phyloP scores from a whole-genome alignment of 2,113 vertebrate genomes.

The Nestor notabilis region DNA sequence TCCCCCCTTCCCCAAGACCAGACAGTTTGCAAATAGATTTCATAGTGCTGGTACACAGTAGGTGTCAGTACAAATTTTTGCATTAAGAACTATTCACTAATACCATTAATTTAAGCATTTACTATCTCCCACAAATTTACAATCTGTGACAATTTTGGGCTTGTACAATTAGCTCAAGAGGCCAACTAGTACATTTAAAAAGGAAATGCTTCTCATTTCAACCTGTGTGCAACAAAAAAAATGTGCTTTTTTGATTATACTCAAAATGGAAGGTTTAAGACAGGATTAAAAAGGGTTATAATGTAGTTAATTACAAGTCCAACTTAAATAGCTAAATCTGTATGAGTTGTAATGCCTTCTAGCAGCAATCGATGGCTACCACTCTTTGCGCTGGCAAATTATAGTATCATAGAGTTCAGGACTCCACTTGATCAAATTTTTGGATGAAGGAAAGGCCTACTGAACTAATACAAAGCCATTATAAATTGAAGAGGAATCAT shows the following conservation, averaged over 20 bases:
- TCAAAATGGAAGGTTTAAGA: neutral
- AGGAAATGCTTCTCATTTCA: neutral
- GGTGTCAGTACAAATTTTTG: neutral
- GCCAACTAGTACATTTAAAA: neutral
- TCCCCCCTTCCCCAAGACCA: neutral
- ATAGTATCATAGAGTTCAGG: neutral
- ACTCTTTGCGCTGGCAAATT: neutral
- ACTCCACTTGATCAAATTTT: neutral
- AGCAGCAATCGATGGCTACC: neutral
- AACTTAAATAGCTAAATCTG: neutral
- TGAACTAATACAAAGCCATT: neutral
- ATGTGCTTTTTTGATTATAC: neutral
- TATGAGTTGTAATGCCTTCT: neutral
- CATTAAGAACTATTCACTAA: neutral
- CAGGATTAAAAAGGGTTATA: neutral
- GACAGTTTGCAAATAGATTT: neutral
- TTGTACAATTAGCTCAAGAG: neutral
- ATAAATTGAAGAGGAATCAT: neutral
- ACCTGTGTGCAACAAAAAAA: neutral
- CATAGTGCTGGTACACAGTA: neutral
- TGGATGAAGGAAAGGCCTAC: neutral
- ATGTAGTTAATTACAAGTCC: neutral
- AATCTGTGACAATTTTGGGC: neutral
- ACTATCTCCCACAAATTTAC: neutral
- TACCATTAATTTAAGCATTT: neutral